Evolutionary conservation across 1,140 invertebrate species (phyloP).

Genomic region (Drosophila seguyi): DNA sequence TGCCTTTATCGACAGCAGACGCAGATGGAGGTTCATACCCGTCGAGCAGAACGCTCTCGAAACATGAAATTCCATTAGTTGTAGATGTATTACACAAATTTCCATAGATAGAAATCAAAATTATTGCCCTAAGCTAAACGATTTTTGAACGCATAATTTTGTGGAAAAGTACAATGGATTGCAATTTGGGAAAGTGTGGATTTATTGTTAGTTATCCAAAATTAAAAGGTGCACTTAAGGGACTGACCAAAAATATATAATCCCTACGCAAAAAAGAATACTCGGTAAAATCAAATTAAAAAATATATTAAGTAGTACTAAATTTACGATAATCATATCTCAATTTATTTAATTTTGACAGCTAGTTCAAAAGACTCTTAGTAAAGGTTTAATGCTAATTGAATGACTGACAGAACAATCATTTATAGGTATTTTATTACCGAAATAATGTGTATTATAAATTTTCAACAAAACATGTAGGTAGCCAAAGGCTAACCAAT

Average conservation of each 20-base stretch:
- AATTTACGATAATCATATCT: background rate
- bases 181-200: background rate
- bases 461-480: background rate
- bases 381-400: background rate
- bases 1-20: conserved; percentile 68
- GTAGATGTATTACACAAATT: conserved; percentile 36
- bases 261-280: background rate
- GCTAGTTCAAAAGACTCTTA: background rate
- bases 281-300: too few relatives aligned
- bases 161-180: conserved; percentile 1
- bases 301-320: background rate
- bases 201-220: background rate
- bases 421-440: background rate
- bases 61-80: conserved; percentile 71
- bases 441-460: background rate
- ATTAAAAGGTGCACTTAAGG: background rate
- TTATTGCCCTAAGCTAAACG: conserved; percentile 19
- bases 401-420: background rate
- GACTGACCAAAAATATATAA: background rate
- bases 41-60: background rate
- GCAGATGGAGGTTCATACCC: conserved; percentile 15
- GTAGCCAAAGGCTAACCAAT: background rate
- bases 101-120: conserved; percentile 74
- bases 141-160: conserved; percentile 35
- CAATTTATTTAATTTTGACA: background rate